Conservation (phyloP, 2,888 invertebrate genomes). For the Ornithoptera priamus region DNA sequence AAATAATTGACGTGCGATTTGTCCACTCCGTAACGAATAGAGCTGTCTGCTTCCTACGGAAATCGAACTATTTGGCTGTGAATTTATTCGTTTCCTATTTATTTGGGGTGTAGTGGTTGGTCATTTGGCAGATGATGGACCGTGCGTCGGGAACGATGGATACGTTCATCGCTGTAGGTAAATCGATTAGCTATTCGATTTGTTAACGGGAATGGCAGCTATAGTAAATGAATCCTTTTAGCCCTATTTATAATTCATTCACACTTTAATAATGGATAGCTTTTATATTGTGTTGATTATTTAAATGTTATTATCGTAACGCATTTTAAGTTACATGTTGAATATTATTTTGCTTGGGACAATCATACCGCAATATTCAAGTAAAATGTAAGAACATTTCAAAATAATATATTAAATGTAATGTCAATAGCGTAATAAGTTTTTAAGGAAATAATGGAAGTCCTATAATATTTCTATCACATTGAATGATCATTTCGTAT, state of each 20-base stretch:
- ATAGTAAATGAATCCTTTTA: constrained; percentile 11
- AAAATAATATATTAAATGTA: too few species aligned
- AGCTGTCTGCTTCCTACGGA: constrained; percentile 63
- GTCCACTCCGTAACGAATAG: constrained; percentile 64
- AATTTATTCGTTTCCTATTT: constrained; percentile 67
- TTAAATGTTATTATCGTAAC: not conserved
- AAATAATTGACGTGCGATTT: constrained; percentile 44
- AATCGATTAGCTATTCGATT: constrained; percentile 50
- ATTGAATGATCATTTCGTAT: too few species aligned
- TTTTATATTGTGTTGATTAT: not conserved
- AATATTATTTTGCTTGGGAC: too few species aligned
- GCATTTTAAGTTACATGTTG: too few species aligned
- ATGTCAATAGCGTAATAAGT: too few species aligned
- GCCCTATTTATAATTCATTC: not conserved
- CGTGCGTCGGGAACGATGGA: constrained; percentile 53
- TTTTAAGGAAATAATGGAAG: too few species aligned
- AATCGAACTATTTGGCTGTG: constrained; percentile 69
- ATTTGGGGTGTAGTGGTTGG: constrained; percentile 59
- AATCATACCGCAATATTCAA: too few species aligned
- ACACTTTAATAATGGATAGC: not conserved
- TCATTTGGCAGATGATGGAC: constrained; percentile 47
- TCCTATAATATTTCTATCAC: not conserved
- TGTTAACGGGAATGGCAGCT: constrained; percentile 8
- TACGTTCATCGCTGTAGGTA: constrained; percentile 58
- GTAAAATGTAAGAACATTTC: too few species aligned